Conservation (phyloP, 92 coral and sea anemone species). For the Pocillopora meandrina region DNA sequence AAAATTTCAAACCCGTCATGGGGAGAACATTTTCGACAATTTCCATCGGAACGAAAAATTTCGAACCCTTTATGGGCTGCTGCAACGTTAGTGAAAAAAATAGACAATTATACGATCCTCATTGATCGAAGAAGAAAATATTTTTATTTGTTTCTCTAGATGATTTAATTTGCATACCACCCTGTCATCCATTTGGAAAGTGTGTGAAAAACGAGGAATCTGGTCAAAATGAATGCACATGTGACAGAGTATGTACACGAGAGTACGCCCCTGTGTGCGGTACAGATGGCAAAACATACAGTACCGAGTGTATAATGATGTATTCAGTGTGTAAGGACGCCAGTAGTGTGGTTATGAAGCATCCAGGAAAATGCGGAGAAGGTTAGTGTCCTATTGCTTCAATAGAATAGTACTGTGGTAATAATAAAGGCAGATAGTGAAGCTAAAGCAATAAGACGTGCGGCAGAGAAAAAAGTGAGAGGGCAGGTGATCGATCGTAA, state of each 20-base stretch:
- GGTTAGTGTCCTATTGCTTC: conserved; percentile 5
- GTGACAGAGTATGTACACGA: conserved; percentile 39
- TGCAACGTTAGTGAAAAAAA: background rate
- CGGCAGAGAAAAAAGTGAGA: too few species aligned
- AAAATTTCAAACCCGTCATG: too few species aligned
- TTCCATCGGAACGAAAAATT: too few species aligned
- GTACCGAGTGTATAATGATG: conserved; percentile 57
- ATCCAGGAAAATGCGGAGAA: conserved; percentile 40
- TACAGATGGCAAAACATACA: conserved; percentile 48
- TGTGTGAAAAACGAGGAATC: conserved; percentile 4
- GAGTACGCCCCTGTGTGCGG: conserved; percentile 59
- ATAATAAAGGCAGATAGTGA: too few species aligned
- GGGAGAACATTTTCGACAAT: too few species aligned
- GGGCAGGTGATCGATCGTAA: too few species aligned
- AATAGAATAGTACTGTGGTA: background rate
- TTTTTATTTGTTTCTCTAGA: background rate
- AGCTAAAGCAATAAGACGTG: too few species aligned
- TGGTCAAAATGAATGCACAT: conserved; percentile 33
- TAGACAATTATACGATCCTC: background rate
- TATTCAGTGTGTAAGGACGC: conserved; percentile 42
- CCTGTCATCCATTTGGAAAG: conserved; percentile 36
- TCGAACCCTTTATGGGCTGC: too few species aligned
- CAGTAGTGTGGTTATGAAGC: conserved; percentile 23
- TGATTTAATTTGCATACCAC: conserved; percentile 7
- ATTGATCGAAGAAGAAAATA: background rate